Conservation (phyloP, 2,888 invertebrate genomes). For the Nudaria mundana region DNA sequence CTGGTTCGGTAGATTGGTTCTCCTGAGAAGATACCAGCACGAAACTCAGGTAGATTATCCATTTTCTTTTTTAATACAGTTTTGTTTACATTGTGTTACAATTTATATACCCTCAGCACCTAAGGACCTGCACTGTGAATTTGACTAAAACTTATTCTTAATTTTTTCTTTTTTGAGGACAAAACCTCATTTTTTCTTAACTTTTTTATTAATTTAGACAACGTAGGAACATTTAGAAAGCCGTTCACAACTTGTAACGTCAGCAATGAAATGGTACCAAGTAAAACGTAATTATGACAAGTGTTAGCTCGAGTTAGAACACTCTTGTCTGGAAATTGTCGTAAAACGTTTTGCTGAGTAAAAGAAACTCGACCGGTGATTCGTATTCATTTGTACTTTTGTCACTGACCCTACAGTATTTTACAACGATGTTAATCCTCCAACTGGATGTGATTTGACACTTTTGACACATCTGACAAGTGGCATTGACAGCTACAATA, state of each 20-base stretch:
- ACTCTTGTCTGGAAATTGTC: conserved; percentile 24
- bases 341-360: conserved; percentile 23
- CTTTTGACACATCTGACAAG: no score
- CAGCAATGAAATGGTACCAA: conserved; percentile 1
- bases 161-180: no score
- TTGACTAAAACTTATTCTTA: no score
- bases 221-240: neutral
- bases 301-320: conserved; percentile 19
- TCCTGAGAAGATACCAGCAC: no score
- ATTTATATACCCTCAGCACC: no score
- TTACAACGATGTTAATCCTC: conserved; percentile 7
- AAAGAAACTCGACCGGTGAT: conserved; percentile 47
- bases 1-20: no score
- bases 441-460: conserved; percentile 19
- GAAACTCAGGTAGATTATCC: no score
- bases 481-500: no score
- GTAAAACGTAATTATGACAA: conserved; percentile 20
- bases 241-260: neutral
- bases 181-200: neutral
- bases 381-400: conserved; percentile 66
- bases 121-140: no score
- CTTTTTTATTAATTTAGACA: neutral
- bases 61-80: no score
- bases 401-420: conserved; percentile 29
- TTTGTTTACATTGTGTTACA: no score